Base-by-base conservation (phyloP, 2,113 vertebrate species). In the Orientallactaga bullata region DNA sequence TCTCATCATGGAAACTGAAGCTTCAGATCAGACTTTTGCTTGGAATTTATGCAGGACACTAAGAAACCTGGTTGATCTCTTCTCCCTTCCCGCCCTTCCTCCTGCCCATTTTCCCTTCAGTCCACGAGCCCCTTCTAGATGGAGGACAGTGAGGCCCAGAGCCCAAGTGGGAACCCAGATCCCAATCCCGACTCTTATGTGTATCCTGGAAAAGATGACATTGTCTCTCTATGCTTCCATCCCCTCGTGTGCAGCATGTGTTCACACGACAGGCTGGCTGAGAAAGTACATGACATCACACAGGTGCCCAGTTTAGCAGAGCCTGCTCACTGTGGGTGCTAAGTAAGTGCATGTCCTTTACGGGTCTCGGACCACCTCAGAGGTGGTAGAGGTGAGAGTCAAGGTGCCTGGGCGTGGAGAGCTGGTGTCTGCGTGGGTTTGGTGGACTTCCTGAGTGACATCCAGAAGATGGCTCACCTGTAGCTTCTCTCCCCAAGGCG, bases 311-410 rank as follows among this genome's bases (percentile, higher is more conserved):
- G 77, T 42, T 55, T 32, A 30, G 26, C 35, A 8, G 35, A 10
- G 21, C 58, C 66, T 47, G 2, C 18, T 1, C 37, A 8, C 26
- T 0, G 32, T 1, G 6, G 13, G 35, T 11, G 47, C 76, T 66
- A 1, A 0, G 1, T 15, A 18, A 9, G 1, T 0, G 13, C 2
- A 0, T 4, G 72, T 21, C 71, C 15, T 15, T 32, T 37, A 0
- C 28, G 5, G 69, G 24, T 51, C 42, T 69, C 51, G 23, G 55
- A 66, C 30, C 63, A 37, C 4, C 28, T 6, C 20, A 1, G 5
- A 60, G 28, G 39, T 26, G 21, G 65, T 51, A 21, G 55, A n/a
- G n/a, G 21, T 8, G 1, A 30, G 76, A 66, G 28, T 0, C 2
- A 5, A 63, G 82, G 15, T 17, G 80, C 65, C 79, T 26, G 69